Evolutionary conservation across 2,797 vertebrate species (phyloP), one percentile per base, ranked within the genome.

Genomic region (Pangasius larnaudii): DNA sequence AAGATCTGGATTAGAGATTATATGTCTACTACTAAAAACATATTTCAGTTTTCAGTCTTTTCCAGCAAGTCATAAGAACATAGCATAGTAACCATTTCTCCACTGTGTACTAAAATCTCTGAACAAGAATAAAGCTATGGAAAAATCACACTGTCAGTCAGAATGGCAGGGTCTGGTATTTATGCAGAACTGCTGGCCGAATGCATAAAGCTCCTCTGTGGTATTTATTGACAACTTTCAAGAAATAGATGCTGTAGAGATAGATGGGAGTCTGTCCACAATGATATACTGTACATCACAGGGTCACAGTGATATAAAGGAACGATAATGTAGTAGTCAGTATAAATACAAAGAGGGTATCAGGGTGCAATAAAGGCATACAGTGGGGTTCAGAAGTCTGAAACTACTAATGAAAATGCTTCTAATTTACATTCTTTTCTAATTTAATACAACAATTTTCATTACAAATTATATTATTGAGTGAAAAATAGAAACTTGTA

Each of bases 201-300:
- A 63, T 89, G 91, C 65, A 2, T 51, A 80, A 83, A 86, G 90
- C 93, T 89, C 87, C 86, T 88, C 1, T 90, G 2, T 90, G 90
- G 88, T 89, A 84, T 92, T 92, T 90, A 91, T 91, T 86, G 81
- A 89, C 81, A 87, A 81, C 87, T 89, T 24, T 30, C 11, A 46
- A 7, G 19, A 80, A 81, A 81, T 6, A 27, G 13, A n/a, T 18
- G 16, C 59, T 39, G 78, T 19, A 49, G 27, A 65, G 16, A 65
- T 1, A 49, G 36, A 10, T 30, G 5, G 3, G 24, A 27, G 6
- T 46, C 39, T 82, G 58, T 63, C 36, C 27, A 63, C 22, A 53
- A 77, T 77, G 27, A 53, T 51, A 16, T 30, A 30, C 7, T 8
- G 42, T 46, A 9, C 42, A 77, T 51, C 24, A 46, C 72, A 49